These are phyloP conservation scores for Ascaphus truei DNA, from an alignment of 2,113 vertebrate species.

Conservation along the genomic window DNA sequence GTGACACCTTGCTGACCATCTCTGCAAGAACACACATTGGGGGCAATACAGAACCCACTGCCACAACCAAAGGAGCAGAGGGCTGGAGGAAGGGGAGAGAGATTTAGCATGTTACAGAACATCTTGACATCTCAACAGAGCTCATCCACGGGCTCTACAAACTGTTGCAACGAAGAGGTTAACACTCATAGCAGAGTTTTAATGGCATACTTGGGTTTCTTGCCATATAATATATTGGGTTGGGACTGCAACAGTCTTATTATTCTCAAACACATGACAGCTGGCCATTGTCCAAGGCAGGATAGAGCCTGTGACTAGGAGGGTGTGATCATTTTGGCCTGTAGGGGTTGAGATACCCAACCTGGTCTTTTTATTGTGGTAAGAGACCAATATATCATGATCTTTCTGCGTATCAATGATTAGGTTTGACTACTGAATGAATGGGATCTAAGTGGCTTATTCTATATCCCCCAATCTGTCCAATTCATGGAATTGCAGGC, in stretches of 20 bases:
- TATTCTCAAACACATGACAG: no score
- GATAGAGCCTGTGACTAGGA: no score
- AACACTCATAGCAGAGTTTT: background rate
- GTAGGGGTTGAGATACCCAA: no score
- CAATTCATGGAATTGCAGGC: no score
- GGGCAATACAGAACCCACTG: slow-evolving; percentile 62
- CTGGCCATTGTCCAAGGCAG: no score
- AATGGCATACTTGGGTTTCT: background rate
- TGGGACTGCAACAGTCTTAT: background rate
- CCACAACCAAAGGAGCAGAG: slow-evolving; percentile 72
- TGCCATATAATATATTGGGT: background rate
- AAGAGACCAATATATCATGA: background rate
- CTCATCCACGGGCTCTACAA: fast-evolving
- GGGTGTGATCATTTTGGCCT: no score
- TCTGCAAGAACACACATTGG: slow-evolving; percentile 68
- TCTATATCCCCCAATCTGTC: no score
- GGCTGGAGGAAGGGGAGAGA: slow-evolving; percentile 38
- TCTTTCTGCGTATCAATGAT: no score
- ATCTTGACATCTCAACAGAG: background rate
- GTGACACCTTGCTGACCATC: slow-evolving; percentile 67
- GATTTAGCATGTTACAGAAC: background rate
- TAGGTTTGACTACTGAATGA: no score
- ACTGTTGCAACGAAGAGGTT: background rate
- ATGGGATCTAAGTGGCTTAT: no score
- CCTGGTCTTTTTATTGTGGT: no score